phyloP scores from a whole-genome alignment of 2,888 invertebrate genomes.

The Nemotelus pantherinus region DNA sequence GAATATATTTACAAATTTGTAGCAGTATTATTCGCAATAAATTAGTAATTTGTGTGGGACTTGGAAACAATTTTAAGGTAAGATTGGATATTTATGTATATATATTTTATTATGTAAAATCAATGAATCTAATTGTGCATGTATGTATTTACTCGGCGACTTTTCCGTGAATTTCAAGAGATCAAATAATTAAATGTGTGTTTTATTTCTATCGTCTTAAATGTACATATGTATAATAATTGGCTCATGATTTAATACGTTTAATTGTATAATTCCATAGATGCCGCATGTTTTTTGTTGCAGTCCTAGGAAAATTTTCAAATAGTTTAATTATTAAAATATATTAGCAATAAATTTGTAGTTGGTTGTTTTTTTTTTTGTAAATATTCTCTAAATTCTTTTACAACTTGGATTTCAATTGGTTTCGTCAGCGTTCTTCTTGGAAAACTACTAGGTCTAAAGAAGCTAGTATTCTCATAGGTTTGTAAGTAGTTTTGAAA shows the following conservation, averaged over 20 bases:
- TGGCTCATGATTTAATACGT: neutral
- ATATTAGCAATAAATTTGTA: conserved; percentile 33
- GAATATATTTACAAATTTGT: neutral
- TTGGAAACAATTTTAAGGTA: too few species aligned
- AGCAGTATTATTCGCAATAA: too few species aligned
- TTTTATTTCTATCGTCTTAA: too few species aligned
- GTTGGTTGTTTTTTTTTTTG: conserved; percentile 21
- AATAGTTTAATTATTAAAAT: conserved; percentile 40
- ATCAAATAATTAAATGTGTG: too few species aligned
- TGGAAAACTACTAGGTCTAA: neutral
- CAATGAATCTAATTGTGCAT: too few species aligned
- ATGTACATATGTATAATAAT: conserved; percentile 1
- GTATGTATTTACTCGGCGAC: too few species aligned
- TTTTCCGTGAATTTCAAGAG: too few species aligned
- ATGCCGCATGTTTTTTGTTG: conserved; percentile 9
- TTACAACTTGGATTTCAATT: conserved; percentile 11
- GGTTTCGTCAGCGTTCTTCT: neutral
- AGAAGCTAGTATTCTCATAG: neutral
- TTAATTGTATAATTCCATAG: neutral
- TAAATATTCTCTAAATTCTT: conserved; percentile 37
- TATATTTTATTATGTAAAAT: too few species aligned
- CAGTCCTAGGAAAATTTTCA: neutral
- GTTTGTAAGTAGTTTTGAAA: neutral
- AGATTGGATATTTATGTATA: too few species aligned
- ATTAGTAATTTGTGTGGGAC: too few species aligned